phyloP scores from a whole-genome alignment of 1,140 invertebrate genomes.

The Episyrphus balteatus region DNA sequence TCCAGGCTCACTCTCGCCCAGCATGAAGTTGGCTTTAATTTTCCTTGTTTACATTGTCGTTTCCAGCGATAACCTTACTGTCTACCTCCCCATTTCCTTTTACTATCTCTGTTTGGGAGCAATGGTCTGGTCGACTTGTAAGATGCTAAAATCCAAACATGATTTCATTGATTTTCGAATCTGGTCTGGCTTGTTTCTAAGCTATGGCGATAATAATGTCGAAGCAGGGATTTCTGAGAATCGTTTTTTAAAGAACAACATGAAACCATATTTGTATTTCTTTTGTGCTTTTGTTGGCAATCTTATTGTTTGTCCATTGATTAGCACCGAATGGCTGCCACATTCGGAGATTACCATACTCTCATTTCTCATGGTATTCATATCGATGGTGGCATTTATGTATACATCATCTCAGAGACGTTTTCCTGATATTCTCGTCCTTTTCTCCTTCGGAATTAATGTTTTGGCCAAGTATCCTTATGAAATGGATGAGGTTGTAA shows the following conservation, averaged over 20 bases:
- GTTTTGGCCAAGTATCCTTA: slow-evolving; percentile 76
- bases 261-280: slow-evolving; percentile 67
- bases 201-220: slow-evolving; percentile 54
- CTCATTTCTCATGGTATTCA: slow-evolving; percentile 56
- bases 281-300: slow-evolving; percentile 63
- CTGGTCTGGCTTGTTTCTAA: slow-evolving; percentile 67
- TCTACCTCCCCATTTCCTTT: slow-evolving; percentile 53
- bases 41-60: slow-evolving; percentile 57
- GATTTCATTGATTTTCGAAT: slow-evolving; percentile 62
- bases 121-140: slow-evolving; percentile 66
- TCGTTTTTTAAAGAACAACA: slow-evolving; percentile 68
- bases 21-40: slow-evolving; percentile 51
- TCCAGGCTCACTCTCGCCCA: slow-evolving; percentile 46
- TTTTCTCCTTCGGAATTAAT: slow-evolving; percentile 68
- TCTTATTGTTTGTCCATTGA: slow-evolving; percentile 63
- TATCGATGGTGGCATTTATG: slow-evolving; percentile 61
- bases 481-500: slow-evolving; percentile 66
- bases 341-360: slow-evolving; percentile 72
- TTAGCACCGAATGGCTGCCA: slow-evolving; percentile 63
- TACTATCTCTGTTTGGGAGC: slow-evolving; percentile 60
- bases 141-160: slow-evolving; percentile 63
- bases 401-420: slow-evolving; percentile 41
- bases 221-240: slow-evolving; percentile 68
- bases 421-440: slow-evolving; percentile 55
- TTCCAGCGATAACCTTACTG: slow-evolving; percentile 50